These are phyloP conservation scores for Mirza zaza DNA, from an alignment of 2,113 vertebrate species.

Conservation along the genomic window DNA sequence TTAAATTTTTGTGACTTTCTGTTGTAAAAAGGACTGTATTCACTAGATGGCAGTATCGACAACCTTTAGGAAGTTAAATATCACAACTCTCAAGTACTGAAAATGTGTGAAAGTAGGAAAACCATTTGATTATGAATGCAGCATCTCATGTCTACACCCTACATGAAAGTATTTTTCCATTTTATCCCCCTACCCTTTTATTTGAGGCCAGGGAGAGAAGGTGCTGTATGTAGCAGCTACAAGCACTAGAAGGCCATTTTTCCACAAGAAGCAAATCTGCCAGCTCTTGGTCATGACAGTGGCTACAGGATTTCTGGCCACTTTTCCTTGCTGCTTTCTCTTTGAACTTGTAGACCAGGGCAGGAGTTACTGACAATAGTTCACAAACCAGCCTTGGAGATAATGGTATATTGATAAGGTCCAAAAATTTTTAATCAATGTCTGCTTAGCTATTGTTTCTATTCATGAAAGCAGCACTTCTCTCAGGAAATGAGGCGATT, in stretches of 20 bases:
- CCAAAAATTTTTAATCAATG: background rate
- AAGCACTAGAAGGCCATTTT: rapidly evolving
- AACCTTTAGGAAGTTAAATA: background rate
- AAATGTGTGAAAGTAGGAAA: background rate
- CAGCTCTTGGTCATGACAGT: too few relatives aligned
- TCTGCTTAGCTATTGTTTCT: background rate
- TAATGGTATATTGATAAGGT: background rate
- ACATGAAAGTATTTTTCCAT: background rate
- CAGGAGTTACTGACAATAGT: background rate
- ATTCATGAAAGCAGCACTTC: background rate
- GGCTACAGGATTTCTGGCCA: background rate
- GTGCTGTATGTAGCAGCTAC: rapidly evolving
- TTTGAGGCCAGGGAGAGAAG: background rate
- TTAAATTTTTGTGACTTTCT: background rate
- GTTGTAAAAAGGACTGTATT: background rate
- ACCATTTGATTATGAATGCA: background rate
- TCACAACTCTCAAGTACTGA: background rate
- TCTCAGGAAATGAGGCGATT: background rate
- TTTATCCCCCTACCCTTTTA: background rate
- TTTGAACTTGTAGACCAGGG: background rate
- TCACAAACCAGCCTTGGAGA: background rate
- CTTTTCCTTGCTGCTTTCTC: background rate
- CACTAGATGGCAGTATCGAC: constrained; percentile 75
- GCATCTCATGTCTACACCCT: background rate
- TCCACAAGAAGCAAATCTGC: too few relatives aligned